phyloP scores from a whole-genome alignment of 2,797 vertebrate species.

The Pseudochirops corinnae region DNA sequence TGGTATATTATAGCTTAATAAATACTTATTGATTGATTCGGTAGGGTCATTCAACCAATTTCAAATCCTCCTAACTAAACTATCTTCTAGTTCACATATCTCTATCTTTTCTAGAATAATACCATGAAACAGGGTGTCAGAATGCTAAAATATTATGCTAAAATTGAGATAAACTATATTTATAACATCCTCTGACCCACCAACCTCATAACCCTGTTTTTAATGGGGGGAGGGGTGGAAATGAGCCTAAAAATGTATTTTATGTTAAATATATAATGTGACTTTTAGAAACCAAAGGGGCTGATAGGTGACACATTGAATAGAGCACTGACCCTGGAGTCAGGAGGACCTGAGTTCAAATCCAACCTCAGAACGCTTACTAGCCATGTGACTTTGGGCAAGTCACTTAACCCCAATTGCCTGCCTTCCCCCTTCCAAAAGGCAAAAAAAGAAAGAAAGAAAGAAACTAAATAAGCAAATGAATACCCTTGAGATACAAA shows the following conservation, averaged over 20 bases:
- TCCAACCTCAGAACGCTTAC: too few species aligned
- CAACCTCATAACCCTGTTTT: not conserved
- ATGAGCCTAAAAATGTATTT: not conserved
- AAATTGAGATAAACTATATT: not conserved
- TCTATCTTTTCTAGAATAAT: not conserved
- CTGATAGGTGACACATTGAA: too few species aligned
- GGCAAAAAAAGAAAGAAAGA: too few species aligned
- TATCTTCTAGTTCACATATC: not conserved
- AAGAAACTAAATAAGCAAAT: not conserved
- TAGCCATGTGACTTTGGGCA: too few species aligned
- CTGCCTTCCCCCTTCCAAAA: too few species aligned
- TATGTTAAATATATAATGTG: not conserved
- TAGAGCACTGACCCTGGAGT: too few species aligned
- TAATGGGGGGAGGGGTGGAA: rapidly evolving
- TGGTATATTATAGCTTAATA: not conserved
- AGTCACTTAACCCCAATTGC: too few species aligned
- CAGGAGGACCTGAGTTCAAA: too few species aligned
- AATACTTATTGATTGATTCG: not conserved
- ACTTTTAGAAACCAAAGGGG: not conserved
- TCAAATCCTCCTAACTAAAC: not conserved
- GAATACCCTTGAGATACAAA: not conserved
- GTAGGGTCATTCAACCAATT: not conserved
- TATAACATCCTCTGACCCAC: not conserved
- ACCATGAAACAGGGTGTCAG: not conserved
- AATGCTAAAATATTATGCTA: not conserved